phyloP scores from a whole-genome alignment of 1,140 invertebrate species.

The Drosophila repleta region DNA sequence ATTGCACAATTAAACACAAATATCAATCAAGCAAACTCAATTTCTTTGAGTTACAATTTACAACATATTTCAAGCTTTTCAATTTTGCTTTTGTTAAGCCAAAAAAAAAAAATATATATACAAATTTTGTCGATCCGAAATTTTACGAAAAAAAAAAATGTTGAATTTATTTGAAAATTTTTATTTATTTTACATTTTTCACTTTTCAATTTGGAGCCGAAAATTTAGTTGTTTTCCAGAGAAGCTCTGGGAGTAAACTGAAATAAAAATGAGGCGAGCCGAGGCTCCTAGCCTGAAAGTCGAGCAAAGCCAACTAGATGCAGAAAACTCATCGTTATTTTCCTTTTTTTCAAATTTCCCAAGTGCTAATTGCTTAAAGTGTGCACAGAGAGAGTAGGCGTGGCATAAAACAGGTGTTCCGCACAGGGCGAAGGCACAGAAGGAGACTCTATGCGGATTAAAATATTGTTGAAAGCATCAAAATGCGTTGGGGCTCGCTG shows the following conservation, averaged over 20 bases:
- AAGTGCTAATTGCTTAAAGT: no score
- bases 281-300: not conserved
- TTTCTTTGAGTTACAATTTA: slow-evolving; percentile 6
- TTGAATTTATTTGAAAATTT: not conserved
- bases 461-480: no score
- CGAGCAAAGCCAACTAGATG: slow-evolving; percentile 13
- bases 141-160: not conserved
- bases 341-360: not conserved
- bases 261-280: not conserved
- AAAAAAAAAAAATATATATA: slow-evolving; percentile 5
- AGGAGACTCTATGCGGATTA: no score
- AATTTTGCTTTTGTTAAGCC: not conserved
- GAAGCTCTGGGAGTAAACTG: slow-evolving; percentile 12
- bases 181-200: not conserved
- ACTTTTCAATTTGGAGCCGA: slow-evolving; percentile 15
- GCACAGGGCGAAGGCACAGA: no score
- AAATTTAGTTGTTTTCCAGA: slow-evolving; percentile 10
- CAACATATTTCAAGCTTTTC: slow-evolving; percentile 2
- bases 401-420: no score
- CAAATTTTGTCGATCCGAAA: not conserved
- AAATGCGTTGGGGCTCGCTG: no score
- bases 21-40: slow-evolving; percentile 9
- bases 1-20: slow-evolving; percentile 9
- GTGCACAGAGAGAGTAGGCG: no score
- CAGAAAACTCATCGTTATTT: no score